Evolutionary conservation across 2,888 invertebrate genomes (phyloP), one percentile per base, ranked within the genome.

Genomic region (Scaptomyza caliginosa): DNA sequence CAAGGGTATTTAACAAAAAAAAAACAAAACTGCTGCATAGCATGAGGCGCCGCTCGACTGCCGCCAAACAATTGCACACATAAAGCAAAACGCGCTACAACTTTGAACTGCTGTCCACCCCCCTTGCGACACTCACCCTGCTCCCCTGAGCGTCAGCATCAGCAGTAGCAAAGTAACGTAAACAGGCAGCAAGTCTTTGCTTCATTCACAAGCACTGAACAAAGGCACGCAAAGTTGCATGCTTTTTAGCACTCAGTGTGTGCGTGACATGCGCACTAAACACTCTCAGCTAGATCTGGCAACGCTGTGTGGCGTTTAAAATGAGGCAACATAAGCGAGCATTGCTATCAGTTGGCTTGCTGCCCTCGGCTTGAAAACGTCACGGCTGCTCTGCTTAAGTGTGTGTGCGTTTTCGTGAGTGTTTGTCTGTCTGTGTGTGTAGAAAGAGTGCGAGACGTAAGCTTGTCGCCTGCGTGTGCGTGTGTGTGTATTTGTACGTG

Each of bases 1-100:
- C 28, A 19, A 55, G 63, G 63, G 68, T 67, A 62, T 56, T 34
- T 3, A n/a, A 5, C 4, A 30, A 5, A 16, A 17, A 2, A 23
- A 21, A 42, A 57, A 50, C n/a, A 60, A 52, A 68, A 56, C 36
- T 58, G 48, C 49, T 58, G 69, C 63, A 68, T 65, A 71, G 50
- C 62, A 57, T 43, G 71, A 60, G 79, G 66, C 67, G 74, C 43
- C 69, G 67, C 58, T 58, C 62, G 60, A 71, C 67, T 67, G 67
- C 72, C 71, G 68, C 69, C 77, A 71, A 86, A 84, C 82, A 81
- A 81, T 86, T 74, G 68, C 73, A 84, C 78, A 81, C 85, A 75
- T 71, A 75, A 71, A 73, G 73, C 71, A 78, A 78, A 76, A 76
- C 73, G 67, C 74, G 67, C 70, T 73, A 74, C 83, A 82, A 82